These are phyloP conservation scores for Psammodynastes pulverulentus DNA, from an alignment of 2,113 vertebrate genomes.

Conservation along the genomic window DNA sequence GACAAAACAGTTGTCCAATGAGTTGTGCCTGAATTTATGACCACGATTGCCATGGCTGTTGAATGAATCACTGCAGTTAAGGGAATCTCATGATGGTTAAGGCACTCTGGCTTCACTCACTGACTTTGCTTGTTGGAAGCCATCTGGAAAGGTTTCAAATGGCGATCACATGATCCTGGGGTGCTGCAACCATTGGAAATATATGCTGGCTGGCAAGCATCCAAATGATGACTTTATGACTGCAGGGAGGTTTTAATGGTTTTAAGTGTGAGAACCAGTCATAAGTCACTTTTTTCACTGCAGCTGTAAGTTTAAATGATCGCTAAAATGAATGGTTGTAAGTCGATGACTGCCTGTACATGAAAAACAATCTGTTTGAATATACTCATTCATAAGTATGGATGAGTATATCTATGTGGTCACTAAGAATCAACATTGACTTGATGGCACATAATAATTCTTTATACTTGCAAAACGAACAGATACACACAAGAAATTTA, in stretches of 20 bases:
- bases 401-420: not conserved
- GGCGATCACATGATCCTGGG: not conserved
- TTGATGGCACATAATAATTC: not conserved
- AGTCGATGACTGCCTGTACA: not conserved
- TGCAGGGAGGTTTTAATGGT: not conserved
- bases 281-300: not conserved
- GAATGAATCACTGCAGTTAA: not conserved
- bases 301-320: not conserved
- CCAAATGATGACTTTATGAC: not conserved
- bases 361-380: not conserved
- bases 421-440: not conserved
- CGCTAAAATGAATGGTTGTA: not conserved
- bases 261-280: not conserved
- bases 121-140: not conserved
- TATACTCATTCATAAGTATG: not conserved
- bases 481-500: slow-evolving; percentile 1
- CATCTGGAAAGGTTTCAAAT: not conserved
- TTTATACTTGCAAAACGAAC: not conserved
- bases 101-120: not conserved
- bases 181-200: not conserved
- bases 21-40: not conserved
- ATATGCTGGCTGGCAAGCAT: not conserved
- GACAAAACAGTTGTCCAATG: not conserved
- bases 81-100: not conserved
- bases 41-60: not conserved